phyloP scores from a whole-genome alignment of 53 echinoderm and acorn worm genomes.

The Echinarachnius parma region DNA sequence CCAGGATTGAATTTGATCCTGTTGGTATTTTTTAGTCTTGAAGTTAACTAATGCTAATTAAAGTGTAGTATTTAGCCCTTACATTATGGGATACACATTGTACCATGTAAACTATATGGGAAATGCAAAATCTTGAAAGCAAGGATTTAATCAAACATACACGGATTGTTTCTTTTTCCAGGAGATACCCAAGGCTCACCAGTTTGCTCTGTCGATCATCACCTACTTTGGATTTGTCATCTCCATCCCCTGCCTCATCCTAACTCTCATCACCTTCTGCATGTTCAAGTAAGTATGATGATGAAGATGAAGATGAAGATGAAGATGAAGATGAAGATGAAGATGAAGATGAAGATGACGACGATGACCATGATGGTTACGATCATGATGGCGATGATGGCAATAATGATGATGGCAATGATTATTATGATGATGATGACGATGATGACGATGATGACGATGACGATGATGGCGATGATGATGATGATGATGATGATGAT shows the following conservation, averaged over 20 bases:
- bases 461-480: conserved; percentile 8
- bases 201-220: conserved; percentile 82
- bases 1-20: too few relatives aligned
- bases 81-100: too few relatives aligned
- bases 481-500: conserved; percentile 10
- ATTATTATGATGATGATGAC: neutral
- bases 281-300: conserved; percentile 84
- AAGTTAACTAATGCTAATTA: too few relatives aligned
- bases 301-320: neutral
- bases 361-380: neutral
- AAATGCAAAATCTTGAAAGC: too few relatives aligned
- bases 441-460: neutral
- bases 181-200: conserved; percentile 57
- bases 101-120: too few relatives aligned
- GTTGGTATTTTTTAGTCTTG: too few relatives aligned
- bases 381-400: neutral
- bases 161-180: too few relatives aligned
- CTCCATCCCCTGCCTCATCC: conserved; percentile 71
- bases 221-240: conserved; percentile 92
- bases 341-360: conserved; percentile 6
- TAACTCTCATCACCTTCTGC: conserved; percentile 81
- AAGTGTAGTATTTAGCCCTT: too few relatives aligned
- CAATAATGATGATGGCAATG: neutral
- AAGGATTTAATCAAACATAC: too few relatives aligned
- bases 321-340: neutral